These are phyloP conservation scores for Tokudaia tokunoshimensis DNA, from an alignment of 2,797 vertebrate species.

Conservation along the genomic window DNA sequence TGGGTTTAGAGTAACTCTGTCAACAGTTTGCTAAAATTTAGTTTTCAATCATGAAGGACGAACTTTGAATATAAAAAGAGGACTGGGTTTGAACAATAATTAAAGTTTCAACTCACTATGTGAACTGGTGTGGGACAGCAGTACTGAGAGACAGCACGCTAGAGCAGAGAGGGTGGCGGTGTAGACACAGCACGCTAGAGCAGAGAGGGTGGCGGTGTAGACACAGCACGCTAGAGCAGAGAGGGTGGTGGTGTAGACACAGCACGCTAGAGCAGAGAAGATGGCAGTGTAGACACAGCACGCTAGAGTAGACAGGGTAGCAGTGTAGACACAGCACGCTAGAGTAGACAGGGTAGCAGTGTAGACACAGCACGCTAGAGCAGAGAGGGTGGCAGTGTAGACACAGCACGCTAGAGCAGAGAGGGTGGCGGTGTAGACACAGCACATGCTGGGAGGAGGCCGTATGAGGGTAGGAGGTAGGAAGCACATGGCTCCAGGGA, in stretches of 20 bases:
- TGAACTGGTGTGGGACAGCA: neutral
- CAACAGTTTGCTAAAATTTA: constrained; percentile 55
- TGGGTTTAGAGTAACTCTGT: constrained; percentile 42
- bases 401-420: too few relatives aligned
- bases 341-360: too few relatives aligned
- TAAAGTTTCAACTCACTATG: neutral
- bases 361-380: too few relatives aligned
- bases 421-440: too few relatives aligned
- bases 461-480: neutral
- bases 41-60: neutral
- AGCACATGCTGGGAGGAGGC: neutral
- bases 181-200: neutral
- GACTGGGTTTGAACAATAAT: neutral
- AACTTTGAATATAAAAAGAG: constrained; percentile 46
- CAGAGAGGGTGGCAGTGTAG: too few relatives aligned
- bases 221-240: too few relatives aligned
- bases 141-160: neutral
- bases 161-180: too few relatives aligned
- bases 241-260: too few relatives aligned
- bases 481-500: neutral
- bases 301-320: too few relatives aligned
- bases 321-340: too few relatives aligned
- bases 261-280: too few relatives aligned
- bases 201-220: neutral
- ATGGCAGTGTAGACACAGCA: too few relatives aligned